Percentiles rank a stretch among this genome's conserved stretches.
phyloP scores from a whole-genome alignment of 2,113 vertebrate genomes.

The Hippopotamus amphibius region DNA sequence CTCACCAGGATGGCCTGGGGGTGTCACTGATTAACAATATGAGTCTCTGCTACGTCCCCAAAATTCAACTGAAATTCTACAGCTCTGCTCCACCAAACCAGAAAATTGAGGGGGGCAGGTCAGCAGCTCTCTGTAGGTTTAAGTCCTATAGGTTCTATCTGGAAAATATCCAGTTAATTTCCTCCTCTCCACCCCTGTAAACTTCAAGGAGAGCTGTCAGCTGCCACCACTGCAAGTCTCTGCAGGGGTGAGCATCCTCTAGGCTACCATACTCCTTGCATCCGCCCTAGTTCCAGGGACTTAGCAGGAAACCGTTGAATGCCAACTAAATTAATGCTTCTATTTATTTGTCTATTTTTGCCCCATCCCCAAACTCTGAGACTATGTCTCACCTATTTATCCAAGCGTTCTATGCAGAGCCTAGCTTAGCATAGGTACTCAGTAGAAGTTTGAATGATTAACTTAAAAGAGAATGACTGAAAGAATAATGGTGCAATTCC shows the following conservation, averaged over 20 bases:
- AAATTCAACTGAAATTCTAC: background rate
- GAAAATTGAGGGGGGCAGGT: background rate
- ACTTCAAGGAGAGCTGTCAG: background rate
- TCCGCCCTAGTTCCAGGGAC: background rate
- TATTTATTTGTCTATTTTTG: background rate
- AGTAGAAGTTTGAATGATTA: background rate
- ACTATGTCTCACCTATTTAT: slow-evolving; percentile 5
- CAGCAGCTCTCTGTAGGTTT: background rate
- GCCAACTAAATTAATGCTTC: background rate
- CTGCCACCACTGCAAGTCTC: background rate
- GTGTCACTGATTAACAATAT: background rate
- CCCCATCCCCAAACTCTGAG: background rate
- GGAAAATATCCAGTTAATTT: background rate
- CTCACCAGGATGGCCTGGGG: fast-evolving
- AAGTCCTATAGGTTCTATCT: background rate
- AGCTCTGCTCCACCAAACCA: background rate
- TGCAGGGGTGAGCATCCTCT: background rate
- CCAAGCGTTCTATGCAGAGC: background rate
- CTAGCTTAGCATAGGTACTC: background rate
- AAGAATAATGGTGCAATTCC: background rate
- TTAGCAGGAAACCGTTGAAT: background rate
- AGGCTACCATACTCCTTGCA: fast-evolving
- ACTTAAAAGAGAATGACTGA: slow-evolving; percentile 26
- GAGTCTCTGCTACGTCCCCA: background rate
- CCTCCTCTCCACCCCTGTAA: background rate